Conservation (phyloP, 92 coral and sea anemone genomes). For the Isaurus tuberculatus region DNA sequence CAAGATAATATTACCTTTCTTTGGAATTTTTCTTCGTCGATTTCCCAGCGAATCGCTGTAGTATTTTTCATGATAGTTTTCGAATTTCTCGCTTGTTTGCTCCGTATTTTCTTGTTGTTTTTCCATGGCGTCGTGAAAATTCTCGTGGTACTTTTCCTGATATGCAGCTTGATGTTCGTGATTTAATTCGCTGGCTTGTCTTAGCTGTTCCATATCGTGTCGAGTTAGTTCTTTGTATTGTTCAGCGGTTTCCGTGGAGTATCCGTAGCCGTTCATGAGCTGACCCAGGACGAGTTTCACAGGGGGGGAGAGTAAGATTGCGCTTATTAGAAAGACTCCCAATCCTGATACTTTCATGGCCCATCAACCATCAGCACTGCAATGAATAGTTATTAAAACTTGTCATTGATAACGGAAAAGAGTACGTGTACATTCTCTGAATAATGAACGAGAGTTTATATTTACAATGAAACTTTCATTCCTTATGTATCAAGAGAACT, state of each 20-base stretch:
- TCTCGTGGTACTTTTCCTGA: constrained; percentile 28
- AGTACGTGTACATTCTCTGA: no score
- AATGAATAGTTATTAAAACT: not conserved
- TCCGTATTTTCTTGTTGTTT: constrained; percentile 17
- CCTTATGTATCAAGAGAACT: no score
- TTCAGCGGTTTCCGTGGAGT: constrained; percentile 33
- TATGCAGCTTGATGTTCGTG: constrained; percentile 9
- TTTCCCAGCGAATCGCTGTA: constrained; percentile 25
- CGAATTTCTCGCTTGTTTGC: constrained; percentile 29
- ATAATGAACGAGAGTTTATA: no score
- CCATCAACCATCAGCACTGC: not conserved
- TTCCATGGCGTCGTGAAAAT: constrained; percentile 29
- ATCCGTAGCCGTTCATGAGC: constrained; percentile 10
- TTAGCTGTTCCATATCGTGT: constrained; percentile 33
- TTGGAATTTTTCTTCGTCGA: not conserved
- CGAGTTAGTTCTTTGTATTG: constrained; percentile 25
- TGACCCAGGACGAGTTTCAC: not conserved
- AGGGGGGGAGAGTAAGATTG: not conserved
- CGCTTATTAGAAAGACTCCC: not conserved
- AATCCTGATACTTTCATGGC: constrained; percentile 8
- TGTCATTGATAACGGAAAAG: not conserved
- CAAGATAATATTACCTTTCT: constrained; percentile 1
- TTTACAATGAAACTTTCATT: no score
- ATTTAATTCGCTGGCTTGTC: not conserved
- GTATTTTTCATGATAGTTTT: constrained; percentile 28